A percentile compares a stretch with the other conserved stretches of the same genome.
These are phyloP conservation scores for Galerucella nymphaeae DNA, from an alignment of 2,888 invertebrate genomes.

Conservation along the genomic window DNA sequence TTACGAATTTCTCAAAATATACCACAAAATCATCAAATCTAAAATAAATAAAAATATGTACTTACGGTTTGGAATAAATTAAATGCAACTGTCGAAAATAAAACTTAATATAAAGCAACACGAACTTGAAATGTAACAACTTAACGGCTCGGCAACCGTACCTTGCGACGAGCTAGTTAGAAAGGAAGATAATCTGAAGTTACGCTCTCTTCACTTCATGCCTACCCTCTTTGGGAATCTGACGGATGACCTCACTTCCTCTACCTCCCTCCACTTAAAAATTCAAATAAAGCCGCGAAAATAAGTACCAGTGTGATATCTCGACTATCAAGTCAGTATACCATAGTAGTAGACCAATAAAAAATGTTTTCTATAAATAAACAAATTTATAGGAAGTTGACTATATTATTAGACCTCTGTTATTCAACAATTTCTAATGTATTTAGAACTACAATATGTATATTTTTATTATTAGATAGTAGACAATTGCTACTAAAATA, in stretches of 20 bases:
- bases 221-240: conserved; percentile 42
- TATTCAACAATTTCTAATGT: too few species aligned
- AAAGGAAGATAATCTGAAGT: conserved; percentile 61
- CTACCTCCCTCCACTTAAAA: conserved; percentile 39
- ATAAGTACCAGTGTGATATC: neutral
- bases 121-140: conserved; percentile 53
- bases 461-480: too few species aligned
- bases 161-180: conserved; percentile 62
- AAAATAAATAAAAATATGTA: conserved; percentile 44
- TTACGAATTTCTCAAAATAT: conserved; percentile 41
- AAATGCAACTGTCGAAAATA: conserved; percentile 58
- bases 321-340: too few species aligned
- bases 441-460: too few species aligned
- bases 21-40: conserved; percentile 21
- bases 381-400: too few species aligned
- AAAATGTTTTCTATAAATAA: too few species aligned
- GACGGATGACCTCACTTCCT: conserved; percentile 46
- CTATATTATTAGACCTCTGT: too few species aligned
- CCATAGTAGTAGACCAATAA: too few species aligned
- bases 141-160: conserved; percentile 61
- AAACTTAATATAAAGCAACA: conserved; percentile 56
- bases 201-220: conserved; percentile 51
- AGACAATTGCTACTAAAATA: too few species aligned
- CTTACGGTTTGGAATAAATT: conserved; percentile 58
- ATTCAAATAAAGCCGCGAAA: conserved; percentile 23